These are phyloP conservation scores for Sebastes minor DNA, from an alignment of 2,797 vertebrate species.

Conservation along the genomic window DNA sequence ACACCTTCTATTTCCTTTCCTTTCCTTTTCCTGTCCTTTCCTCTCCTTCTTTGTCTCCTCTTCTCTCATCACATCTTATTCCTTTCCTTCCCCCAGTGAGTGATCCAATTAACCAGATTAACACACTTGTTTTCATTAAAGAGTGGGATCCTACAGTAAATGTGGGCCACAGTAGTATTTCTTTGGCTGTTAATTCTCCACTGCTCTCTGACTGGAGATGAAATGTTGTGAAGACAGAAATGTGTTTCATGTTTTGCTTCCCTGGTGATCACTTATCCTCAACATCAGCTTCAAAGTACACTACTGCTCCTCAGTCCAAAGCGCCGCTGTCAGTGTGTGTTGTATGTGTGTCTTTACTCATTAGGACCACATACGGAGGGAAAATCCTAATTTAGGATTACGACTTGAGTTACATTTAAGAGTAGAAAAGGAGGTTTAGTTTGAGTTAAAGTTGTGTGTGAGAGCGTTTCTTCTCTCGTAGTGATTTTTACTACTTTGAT, in stretches of 20 bases:
- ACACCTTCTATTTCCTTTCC: too few species aligned
- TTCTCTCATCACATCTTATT: neutral
- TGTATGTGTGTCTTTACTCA: neutral
- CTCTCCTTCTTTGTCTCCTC: neutral
- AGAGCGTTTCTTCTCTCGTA: neutral
- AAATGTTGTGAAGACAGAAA: slow-evolving; percentile 18
- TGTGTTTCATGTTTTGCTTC: slow-evolving; percentile 19
- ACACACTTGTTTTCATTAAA: slow-evolving; percentile 4
- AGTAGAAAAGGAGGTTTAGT: neutral
- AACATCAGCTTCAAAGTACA: slow-evolving; percentile 12
- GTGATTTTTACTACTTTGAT: neutral
- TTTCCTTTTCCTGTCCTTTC: too few species aligned
- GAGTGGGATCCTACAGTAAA: slow-evolving; percentile 15
- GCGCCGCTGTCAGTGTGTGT: neutral
- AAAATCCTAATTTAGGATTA: neutral
- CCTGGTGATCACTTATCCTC: slow-evolving; percentile 29
- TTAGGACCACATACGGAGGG: neutral
- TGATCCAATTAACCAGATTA: slow-evolving; percentile 48
- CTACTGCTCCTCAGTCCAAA: neutral
- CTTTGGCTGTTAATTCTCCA: slow-evolving; percentile 11
- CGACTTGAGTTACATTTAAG: neutral
- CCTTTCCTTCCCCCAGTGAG: neutral
- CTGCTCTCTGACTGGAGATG: neutral
- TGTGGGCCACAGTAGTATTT: slow-evolving; percentile 39
- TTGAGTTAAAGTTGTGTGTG: neutral